Evolutionary conservation across 2,113 vertebrate species (phyloP), one percentile per base, ranked within the genome.

Genomic region (Cathartes aura): DNA sequence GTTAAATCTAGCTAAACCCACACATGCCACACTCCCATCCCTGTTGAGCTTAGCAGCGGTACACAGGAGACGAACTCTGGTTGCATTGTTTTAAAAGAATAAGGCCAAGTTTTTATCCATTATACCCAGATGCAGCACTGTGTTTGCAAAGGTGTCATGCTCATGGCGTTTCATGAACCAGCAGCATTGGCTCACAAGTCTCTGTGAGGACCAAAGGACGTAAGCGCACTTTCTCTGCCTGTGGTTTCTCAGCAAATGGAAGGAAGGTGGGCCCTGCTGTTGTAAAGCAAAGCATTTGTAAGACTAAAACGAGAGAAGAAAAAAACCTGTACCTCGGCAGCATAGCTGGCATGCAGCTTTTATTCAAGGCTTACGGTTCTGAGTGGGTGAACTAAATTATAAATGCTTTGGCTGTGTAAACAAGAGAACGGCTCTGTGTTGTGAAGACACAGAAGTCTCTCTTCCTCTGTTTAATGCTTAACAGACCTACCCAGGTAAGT

Each of bases 391-490:
- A 59, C 52, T 84, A 87, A 84, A 93, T 93, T 91, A 43, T 64
- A 60, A 73, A 78, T 89, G 47, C 34, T 78, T 89, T 30, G 22
- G 29, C 45, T 50, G 14, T 81, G 58, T 93, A 83, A 92, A 78
- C 50, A 87, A 66, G 50, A 93, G 63, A 87, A 34, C 0, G 0
- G 15, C 26, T 94, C 29, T 58, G 22, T 58, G n/a, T 32, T 71
- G 42, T 45, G 68, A 82, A 95, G 86, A 52, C n/a, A 52, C 36
- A 56, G 40, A 82, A 87, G 78, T 84, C 56, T 96, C 47, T 93
- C 88, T 95, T 90, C 59, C 82, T 89, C 45, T 84, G 38, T 82
- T 95, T 89, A 84, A 82, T 76, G 60, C 62, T 92, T 90, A 66
- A 55, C 87, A 85, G 87, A 82, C n/a, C 45, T 82, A 56, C 0